Percentiles rank a stretch among this genome's conserved stretches.
Conservation (phyloP, 2,888 invertebrate genomes). For the Cerastis leucographa region DNA sequence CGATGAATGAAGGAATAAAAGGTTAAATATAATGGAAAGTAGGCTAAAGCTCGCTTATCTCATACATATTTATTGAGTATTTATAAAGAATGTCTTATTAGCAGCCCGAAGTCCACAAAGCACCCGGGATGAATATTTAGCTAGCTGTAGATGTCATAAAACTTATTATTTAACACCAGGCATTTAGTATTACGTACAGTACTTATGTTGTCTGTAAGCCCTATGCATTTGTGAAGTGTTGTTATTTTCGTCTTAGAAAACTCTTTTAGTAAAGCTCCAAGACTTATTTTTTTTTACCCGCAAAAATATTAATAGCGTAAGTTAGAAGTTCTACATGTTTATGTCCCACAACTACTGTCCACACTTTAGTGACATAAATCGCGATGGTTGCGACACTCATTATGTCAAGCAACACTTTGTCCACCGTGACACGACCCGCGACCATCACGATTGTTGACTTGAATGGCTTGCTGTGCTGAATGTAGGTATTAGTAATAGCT, state of each 20-base stretch:
- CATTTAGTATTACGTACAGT: no score
- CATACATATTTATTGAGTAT: no score
- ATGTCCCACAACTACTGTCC: background rate
- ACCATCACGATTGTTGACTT: background rate
- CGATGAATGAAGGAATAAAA: no score
- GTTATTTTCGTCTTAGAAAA: no score
- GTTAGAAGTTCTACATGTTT: background rate
- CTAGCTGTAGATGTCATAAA: background rate
- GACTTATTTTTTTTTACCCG: background rate
- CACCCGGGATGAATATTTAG: background rate
- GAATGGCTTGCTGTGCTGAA: background rate
- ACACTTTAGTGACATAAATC: background rate
- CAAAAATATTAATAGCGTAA: background rate
- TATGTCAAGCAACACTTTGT: background rate
- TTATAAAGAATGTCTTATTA: no score
- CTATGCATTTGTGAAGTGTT: background rate
- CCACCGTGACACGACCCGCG: background rate
- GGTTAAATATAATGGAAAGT: no score
- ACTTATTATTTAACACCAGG: background rate
- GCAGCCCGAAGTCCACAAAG: no score
- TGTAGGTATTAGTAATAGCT: background rate
- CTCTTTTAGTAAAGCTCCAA: background rate
- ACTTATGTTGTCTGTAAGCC: no score
- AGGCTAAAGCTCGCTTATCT: no score
- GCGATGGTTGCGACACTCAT: background rate